Evolutionary conservation across 2,888 invertebrate species (phyloP), one percentile per base, ranked within the genome.

Genomic region (Lepidochrysops patricia): DNA sequence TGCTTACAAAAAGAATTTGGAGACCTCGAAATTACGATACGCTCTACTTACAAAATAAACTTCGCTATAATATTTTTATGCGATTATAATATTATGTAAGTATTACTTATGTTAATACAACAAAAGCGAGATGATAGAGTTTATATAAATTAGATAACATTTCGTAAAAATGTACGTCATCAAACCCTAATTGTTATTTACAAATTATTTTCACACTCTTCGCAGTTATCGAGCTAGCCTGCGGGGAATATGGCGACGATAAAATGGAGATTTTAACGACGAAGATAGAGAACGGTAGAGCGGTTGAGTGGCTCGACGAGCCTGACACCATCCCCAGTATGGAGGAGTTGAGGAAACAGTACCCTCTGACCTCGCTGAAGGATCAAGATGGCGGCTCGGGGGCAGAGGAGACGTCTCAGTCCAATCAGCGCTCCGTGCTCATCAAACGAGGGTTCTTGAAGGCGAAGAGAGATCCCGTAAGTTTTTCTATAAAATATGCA

Each of bases 141-240:
- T n/a, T n/a, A n/a, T n/a, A n/a, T n/a, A n/a, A n/a, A n/a, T n/a
- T n/a, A n/a, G n/a, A n/a, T n/a, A n/a, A n/a, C n/a, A n/a, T n/a
- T n/a, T n/a, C n/a, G n/a, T n/a, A n/a, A n/a, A n/a, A n/a, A n/a
- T n/a, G n/a, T n/a, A n/a, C n/a, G n/a, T n/a, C n/a, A n/a, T n/a
- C n/a, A n/a, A n/a, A n/a, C n/a, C n/a, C n/a, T n/a, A n/a, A n/a
- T n/a, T n/a, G n/a, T n/a, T n/a, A n/a, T n/a, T 29, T 23, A 32
- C 9, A 2, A 34, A 23, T 32, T 26, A 12, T n/a, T 48, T 49
- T 56, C n/a, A n/a, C 19, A 59, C 27, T 29, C 54, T 49, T 80
- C 85, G 1, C 84, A 98, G 97, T 97, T 29, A 97, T 98, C 72
- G 98, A 98, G 86, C 82, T 98, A 69, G 96, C 98, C 0, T 96